Percentiles rank a stretch among this genome's conserved stretches.
Evolutionary conservation across 1,140 invertebrate species (phyloP).

Genomic region (Bradynema listronoti): DNA sequence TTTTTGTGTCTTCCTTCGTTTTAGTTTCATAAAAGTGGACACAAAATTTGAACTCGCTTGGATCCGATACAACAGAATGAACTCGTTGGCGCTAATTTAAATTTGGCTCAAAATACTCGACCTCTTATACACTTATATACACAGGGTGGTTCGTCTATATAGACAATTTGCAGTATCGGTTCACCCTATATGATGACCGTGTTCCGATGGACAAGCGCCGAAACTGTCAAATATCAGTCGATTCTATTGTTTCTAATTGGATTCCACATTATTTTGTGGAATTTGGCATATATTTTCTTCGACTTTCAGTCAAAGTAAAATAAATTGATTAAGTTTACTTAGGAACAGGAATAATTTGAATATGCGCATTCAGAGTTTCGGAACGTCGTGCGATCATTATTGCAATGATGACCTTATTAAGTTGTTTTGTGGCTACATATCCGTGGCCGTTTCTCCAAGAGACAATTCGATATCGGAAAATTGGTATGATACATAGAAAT

Average conservation of each 20-base stretch:
- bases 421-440: conserved; percentile 34
- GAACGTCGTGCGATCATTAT: not conserved
- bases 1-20: too few species aligned
- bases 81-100: too few species aligned
- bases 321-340: not conserved
- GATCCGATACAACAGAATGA: too few species aligned
- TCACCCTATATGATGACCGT: conserved; percentile 43
- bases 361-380: not conserved
- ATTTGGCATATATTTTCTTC: conserved; percentile 43
- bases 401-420: not conserved
- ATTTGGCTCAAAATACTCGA: too few species aligned
- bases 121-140: too few species aligned
- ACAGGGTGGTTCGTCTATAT: too few species aligned
- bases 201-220: conserved; percentile 33
- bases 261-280: conserved; percentile 37
- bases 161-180: conserved; percentile 33
- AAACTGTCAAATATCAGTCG: conserved; percentile 41
- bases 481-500: not conserved
- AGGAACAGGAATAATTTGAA: not conserved
- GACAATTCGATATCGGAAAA: conserved; percentile 33
- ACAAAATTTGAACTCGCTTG: too few species aligned
- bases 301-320: conserved; percentile 17
- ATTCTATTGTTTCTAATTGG: conserved; percentile 35
- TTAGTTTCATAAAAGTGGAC: too few species aligned
- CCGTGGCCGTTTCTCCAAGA: conserved; percentile 43